A percentile compares a stretch with the other conserved stretches of the same genome.
These are phyloP conservation scores for Xenopus borealis DNA, from an alignment of 2,113 vertebrate genomes.

Conservation along the genomic window DNA sequence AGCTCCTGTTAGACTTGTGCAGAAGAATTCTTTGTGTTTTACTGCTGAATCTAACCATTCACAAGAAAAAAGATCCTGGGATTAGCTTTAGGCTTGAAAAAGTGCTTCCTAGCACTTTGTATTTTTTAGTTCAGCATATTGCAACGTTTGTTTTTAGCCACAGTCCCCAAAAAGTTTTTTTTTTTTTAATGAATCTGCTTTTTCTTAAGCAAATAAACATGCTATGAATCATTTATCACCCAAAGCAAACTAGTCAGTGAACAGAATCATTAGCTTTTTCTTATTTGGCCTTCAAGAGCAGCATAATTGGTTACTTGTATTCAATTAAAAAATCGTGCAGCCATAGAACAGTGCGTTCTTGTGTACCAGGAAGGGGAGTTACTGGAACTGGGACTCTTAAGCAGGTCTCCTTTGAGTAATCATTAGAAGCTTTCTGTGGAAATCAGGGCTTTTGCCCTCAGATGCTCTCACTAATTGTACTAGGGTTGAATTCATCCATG, in stretches of 20 bases:
- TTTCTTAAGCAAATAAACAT: not conserved
- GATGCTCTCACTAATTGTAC: no score
- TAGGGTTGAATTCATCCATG: no score
- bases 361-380: no score
- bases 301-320: not conserved
- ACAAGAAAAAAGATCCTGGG: not conserved
- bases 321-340: not conserved
- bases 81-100: not conserved
- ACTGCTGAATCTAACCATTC: not conserved
- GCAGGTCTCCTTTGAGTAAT: no score
- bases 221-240: not conserved
- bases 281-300: not conserved
- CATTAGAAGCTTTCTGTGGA: no score
- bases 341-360: not conserved
- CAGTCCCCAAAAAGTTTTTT: not conserved
- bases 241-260: not conserved
- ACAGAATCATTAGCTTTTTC: not conserved
- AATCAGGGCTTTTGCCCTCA: no score
- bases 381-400: no score
- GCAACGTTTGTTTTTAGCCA: not conserved
- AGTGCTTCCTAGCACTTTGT: not conserved
- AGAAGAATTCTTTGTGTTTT: conserved; percentile 2
- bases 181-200: not conserved
- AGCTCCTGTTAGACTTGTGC: not conserved
- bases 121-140: not conserved